Percentiles rank a stretch among this genome's conserved stretches.
Evolutionary conservation across 2,113 vertebrate genomes (phyloP).

Genomic region (Gallinago media): DNA sequence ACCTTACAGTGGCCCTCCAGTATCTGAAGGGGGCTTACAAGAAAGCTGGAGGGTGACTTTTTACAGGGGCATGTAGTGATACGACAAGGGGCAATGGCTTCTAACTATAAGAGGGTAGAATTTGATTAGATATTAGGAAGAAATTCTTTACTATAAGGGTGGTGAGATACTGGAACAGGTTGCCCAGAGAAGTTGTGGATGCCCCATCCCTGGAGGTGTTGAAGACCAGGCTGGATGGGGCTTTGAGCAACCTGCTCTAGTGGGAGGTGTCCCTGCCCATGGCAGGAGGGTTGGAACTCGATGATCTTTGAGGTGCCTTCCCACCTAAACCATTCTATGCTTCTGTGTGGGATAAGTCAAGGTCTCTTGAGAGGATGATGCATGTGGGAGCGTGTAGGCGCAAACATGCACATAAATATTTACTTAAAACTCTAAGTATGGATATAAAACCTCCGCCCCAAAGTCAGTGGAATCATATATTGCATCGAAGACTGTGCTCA

Average conservation of each 20-base stretch:
- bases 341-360: background rate
- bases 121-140: background rate
- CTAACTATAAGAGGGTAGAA: background rate
- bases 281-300: background rate
- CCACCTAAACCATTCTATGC: background rate
- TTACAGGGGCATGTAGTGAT: background rate
- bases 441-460: background rate
- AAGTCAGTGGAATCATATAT: rapidly evolving
- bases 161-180: background rate
- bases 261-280: background rate
- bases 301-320: background rate
- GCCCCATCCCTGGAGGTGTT: background rate
- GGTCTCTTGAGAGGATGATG: background rate
- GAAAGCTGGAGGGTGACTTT: background rate
- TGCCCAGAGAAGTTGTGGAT: background rate
- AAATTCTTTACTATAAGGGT: background rate
- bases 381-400: no score
- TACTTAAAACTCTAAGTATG: rapidly evolving
- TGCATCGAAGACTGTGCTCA: background rate
- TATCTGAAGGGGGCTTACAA: background rate
- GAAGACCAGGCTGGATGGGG: background rate
- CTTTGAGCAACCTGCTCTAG: background rate
- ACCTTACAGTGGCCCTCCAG: background rate
- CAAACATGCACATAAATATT: rapidly evolving
- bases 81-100: background rate